phyloP scores from a whole-genome alignment of 2,888 invertebrate species.

The Lomographa bimaculata region DNA sequence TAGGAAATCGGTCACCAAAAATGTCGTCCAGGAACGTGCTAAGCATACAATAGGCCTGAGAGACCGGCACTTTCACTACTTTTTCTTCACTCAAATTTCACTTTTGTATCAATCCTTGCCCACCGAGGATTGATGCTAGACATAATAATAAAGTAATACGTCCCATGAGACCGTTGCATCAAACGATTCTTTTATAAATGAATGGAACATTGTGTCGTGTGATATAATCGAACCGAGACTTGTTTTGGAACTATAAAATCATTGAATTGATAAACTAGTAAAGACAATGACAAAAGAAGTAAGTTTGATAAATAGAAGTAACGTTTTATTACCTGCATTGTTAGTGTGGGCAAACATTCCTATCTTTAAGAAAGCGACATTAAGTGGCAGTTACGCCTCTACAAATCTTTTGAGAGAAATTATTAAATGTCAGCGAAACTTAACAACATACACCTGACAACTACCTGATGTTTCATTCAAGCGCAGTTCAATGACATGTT shows the following conservation, averaged over 20 bases:
- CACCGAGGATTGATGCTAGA: conserved; percentile 23
- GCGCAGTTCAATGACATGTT: conserved; percentile 74
- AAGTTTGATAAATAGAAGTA: too few species aligned
- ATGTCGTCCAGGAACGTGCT: conserved; percentile 66
- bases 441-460: conserved; percentile 50
- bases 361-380: conserved; percentile 12
- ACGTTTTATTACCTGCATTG: too few species aligned
- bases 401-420: conserved; percentile 10
- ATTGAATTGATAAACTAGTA: too few species aligned
- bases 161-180: conserved; percentile 47
- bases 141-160: conserved; percentile 42
- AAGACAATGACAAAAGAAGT: too few species aligned
- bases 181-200: conserved; percentile 24
- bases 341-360: too few species aligned
- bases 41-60: conserved; percentile 66
- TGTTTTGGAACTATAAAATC: too few species aligned
- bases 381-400: conserved; percentile 6
- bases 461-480: conserved; percentile 44
- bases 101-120: conserved; percentile 58
- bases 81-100: conserved; percentile 74
- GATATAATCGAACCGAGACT: conserved; percentile 1
- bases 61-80: conserved; percentile 75
- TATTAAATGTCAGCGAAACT: conserved; percentile 16
- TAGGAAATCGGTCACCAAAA: conserved; percentile 54
- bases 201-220: conserved; percentile 6